phyloP scores from a whole-genome alignment of 2,113 vertebrate genomes.

The Rallus limicola region DNA sequence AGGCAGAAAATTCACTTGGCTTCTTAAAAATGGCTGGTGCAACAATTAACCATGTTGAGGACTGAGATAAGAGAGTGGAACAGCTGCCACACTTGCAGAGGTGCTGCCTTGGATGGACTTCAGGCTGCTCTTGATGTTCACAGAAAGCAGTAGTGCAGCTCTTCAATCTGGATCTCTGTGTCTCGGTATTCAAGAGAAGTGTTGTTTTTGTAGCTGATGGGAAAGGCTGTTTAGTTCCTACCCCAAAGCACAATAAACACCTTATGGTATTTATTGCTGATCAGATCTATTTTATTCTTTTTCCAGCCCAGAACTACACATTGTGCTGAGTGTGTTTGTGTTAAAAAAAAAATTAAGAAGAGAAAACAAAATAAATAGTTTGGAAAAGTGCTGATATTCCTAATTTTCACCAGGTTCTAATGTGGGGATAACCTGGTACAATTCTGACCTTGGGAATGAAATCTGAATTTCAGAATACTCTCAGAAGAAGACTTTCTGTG shows the following conservation, averaged over 20 bases:
- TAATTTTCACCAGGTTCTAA: not conserved
- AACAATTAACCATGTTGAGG: not conserved
- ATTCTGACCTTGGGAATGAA: not conserved
- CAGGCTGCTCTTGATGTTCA: not conserved
- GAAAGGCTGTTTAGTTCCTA: not conserved
- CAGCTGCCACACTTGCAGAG: not conserved
- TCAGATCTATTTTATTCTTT: not conserved
- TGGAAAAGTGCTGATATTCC: not conserved
- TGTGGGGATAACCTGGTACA: not conserved
- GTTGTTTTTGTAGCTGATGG: not conserved
- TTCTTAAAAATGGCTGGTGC: not conserved
- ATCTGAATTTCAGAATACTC: not conserved
- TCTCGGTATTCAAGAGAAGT: not conserved
- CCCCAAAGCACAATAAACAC: not conserved
- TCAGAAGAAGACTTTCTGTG: rapidly evolving
- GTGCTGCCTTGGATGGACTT: too few relatives aligned
- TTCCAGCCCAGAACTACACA: not conserved
- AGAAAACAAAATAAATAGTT: not conserved
- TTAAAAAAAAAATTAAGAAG: not conserved
- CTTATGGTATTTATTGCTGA: not conserved
- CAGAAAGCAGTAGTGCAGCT: not conserved
- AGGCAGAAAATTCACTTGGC: not conserved
- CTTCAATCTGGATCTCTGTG: not conserved
- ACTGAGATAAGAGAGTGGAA: not conserved
- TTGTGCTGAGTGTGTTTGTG: not conserved